Evolutionary conservation across 2,888 invertebrate species (phyloP).

Genomic region (Noctua fimbriata): DNA sequence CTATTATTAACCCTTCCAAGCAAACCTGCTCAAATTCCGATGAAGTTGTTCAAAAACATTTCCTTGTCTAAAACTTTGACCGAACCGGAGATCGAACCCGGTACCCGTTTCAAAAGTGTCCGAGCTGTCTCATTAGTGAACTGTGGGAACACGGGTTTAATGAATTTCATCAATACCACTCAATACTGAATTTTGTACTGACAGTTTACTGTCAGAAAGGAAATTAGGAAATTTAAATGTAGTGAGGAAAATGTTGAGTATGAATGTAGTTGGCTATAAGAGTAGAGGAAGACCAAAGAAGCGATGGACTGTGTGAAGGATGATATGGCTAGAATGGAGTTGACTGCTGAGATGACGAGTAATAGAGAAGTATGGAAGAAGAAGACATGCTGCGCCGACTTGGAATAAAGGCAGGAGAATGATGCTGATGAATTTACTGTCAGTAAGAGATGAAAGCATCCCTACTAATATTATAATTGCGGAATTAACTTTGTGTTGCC

Average conservation of each 20-base stretch:
- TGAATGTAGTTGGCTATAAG: too few relatives aligned
- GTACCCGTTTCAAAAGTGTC: conserved; percentile 62
- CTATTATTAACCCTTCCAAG: conserved; percentile 7
- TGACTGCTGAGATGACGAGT: too few relatives aligned
- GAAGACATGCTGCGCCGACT: too few relatives aligned
- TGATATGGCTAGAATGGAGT: too few relatives aligned
- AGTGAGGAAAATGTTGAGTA: too few relatives aligned
- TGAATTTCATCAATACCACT: conserved; percentile 44
- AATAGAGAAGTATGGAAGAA: too few relatives aligned
- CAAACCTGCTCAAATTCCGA: conserved; percentile 17
- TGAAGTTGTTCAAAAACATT: conserved; percentile 45
- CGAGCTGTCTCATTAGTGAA: conserved; percentile 57
- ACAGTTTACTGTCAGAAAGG: conserved; percentile 1
- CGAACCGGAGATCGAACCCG: conserved; percentile 51
- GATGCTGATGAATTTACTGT: neutral
- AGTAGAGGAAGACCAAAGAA: too few relatives aligned
- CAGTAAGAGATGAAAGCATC: neutral
- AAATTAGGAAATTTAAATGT: too few relatives aligned
- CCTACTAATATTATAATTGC: neutral
- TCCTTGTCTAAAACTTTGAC: conserved; percentile 51
- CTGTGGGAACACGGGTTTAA: conserved; percentile 51
- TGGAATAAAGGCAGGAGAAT: too few relatives aligned
- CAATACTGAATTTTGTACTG: conserved; percentile 28
- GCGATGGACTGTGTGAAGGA: too few relatives aligned
- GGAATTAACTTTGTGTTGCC: neutral